Evolutionary conservation across 2,888 invertebrate species (phyloP), one percentile per base, ranked within the genome.

Genomic region (Melangyna quadrimaculata): DNA sequence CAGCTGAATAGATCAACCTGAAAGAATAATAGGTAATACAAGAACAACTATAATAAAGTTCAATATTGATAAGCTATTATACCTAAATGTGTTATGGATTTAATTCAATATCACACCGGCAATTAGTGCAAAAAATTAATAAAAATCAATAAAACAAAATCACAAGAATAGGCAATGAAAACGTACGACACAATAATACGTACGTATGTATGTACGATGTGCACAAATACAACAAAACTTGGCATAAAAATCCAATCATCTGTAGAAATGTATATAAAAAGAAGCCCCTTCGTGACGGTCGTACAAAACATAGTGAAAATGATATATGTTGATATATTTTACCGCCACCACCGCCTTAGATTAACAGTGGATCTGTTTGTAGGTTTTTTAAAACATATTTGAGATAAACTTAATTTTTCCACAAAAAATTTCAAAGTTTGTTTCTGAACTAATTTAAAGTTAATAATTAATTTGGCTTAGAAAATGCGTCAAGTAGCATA

Each of bases 241-340:
- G 81, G 86, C 86, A 86, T 78, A 73, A 45, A 86, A 81, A 86
- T 63, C 37, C 81, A 86, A 81, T 86, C 77, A 86, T 86, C 81
- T 81, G 86, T 24, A 63, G 69, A 71, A 55, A 72, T 37, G 59
- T 57, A 78, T 19, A 86, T 69, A 69, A 53, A 72, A 72, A 77
- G 81, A 86, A 81, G 77, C 86, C 81, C 81, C 86, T 86, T 77
- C 67, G 69, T 63, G 84, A 80, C 75, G 67, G 59, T 67, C 67
- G 51, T 29, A 65, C 45, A 65, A 65, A 45, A 43, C 17, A 19
- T 45, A 45, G 29, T 14, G 22, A 59, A 48, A 0, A 35, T 51
- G 32, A 22, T 40, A 22, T 40, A 51, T 27, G 24, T 51, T 51
- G 24, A 51, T 27, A 8, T 51, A 51, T n/a, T n/a, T n/a, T 51